phyloP scores from a whole-genome alignment of 2,888 invertebrate genomes.

The Noctua comes region DNA sequence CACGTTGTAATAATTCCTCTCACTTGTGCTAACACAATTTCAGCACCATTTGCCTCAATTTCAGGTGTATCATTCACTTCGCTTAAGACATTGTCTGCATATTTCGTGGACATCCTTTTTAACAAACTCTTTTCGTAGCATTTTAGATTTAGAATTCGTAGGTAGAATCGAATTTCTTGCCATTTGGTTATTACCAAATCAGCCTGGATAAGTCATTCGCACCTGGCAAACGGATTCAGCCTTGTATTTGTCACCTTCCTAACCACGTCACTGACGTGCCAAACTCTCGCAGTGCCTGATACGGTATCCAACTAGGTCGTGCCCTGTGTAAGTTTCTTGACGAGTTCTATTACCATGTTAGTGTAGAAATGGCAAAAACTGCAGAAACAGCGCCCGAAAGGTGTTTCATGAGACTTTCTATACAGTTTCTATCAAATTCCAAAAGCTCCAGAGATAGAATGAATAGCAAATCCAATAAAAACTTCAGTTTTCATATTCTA shows the following conservation, averaged over 20 bases:
- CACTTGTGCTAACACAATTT: not conserved
- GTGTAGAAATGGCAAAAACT: constrained; percentile 1
- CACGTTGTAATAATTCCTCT: not conserved
- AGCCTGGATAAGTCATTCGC: constrained; percentile 42
- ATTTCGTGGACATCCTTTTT: not conserved
- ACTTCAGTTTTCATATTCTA: constrained; percentile 25
- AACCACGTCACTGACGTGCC: constrained; percentile 38
- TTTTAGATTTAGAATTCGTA: not conserved
- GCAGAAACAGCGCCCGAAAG: too few species aligned
- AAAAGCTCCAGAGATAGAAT: not conserved
- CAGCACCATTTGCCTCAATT: constrained; percentile 4
- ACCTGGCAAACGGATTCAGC: constrained; percentile 68
- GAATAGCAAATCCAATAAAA: constrained; percentile 21
- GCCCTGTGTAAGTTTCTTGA: constrained; percentile 4
- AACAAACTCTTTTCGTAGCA: not conserved
- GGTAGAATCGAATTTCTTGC: not conserved
- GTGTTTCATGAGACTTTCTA: too few species aligned
- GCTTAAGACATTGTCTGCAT: not conserved
- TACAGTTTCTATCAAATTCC: not conserved
- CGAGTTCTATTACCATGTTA: not conserved
- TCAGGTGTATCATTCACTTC: constrained; percentile 8
- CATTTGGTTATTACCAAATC: not conserved
- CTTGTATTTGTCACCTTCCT: constrained; percentile 68
- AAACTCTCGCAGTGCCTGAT: constrained; percentile 31
- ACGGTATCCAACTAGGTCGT: constrained; percentile 16